phyloP scores from a whole-genome alignment of 2,888 invertebrate species.

The Carterocephalus palaemon region DNA sequence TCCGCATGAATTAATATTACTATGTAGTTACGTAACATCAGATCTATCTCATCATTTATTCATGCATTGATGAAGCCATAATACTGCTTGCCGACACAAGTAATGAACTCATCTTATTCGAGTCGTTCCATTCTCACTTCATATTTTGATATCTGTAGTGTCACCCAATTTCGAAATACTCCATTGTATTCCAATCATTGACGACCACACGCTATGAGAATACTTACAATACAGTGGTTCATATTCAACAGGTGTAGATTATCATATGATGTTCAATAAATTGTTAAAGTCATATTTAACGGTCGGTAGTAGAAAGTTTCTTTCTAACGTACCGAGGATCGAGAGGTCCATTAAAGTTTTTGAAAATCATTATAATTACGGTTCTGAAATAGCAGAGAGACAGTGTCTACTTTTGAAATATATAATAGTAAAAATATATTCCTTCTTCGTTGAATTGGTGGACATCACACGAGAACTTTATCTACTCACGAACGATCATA shows the following conservation, averaged over 20 bases:
- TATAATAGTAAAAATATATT: too few relatives aligned
- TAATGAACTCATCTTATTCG: slow-evolving; percentile 6
- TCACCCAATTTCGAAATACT: slow-evolving; percentile 6
- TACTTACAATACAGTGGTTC: slow-evolving; percentile 40
- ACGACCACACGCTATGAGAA: slow-evolving; percentile 26
- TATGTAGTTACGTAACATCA: too few relatives aligned
- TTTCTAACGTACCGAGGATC: too few relatives aligned
- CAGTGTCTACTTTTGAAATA: too few relatives aligned
- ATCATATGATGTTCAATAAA: slow-evolving; percentile 33
- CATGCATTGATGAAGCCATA: slow-evolving; percentile 12
- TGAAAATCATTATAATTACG: too few relatives aligned
- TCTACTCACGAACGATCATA: too few relatives aligned
- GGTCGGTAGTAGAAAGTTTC: slow-evolving; percentile 40
- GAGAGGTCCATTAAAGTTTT: too few relatives aligned
- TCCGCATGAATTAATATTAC: too few relatives aligned
- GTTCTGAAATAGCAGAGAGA: too few relatives aligned
- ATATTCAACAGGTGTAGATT: slow-evolving; percentile 36
- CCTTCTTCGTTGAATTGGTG: too few relatives aligned
- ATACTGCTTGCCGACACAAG: neutral
- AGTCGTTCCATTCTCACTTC: neutral
- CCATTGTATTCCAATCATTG: slow-evolving; percentile 11
- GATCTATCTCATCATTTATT: too few relatives aligned
- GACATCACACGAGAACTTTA: too few relatives aligned
- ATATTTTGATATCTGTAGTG: slow-evolving; percentile 1
- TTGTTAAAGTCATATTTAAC: slow-evolving; percentile 36